These are phyloP conservation scores for Acipenser oxyrinchus DNA, from an alignment of 2,797 vertebrate genomes.

Conservation along the genomic window DNA sequence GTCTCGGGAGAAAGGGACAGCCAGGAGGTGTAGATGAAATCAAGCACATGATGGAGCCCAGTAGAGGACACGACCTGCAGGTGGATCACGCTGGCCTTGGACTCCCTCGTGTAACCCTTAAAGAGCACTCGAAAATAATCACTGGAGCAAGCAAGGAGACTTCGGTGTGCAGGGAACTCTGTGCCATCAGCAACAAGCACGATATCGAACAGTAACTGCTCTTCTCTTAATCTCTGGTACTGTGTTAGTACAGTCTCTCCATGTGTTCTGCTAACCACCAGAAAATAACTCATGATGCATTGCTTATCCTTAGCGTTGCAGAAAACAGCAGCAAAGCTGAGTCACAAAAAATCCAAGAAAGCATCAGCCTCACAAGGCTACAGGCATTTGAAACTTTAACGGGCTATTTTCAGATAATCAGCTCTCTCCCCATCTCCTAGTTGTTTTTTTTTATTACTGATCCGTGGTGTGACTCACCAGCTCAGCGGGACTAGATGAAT, in stretches of 20 bases:
- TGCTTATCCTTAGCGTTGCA: background rate
- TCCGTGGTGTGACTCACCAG: background rate
- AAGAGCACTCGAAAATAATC: constrained; percentile 93
- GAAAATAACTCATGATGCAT: constrained; percentile 79
- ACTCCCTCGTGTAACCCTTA: constrained; percentile 77
- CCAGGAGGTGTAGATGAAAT: constrained; percentile 92
- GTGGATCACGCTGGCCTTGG: constrained; percentile 57
- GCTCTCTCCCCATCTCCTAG: background rate
- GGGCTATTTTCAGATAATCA: constrained; percentile 14
- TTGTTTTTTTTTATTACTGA: constrained; percentile 1
- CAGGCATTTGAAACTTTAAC: constrained; percentile 17
- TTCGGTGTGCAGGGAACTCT: constrained; percentile 81
- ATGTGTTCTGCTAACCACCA: constrained; percentile 81
- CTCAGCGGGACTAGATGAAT: background rate
- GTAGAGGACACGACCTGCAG: constrained; percentile 68
- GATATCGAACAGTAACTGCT: constrained; percentile 80
- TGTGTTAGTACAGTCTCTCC: constrained; percentile 65
- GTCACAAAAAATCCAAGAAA: constrained; percentile 4
- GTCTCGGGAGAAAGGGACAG: constrained; percentile 71
- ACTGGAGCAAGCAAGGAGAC: constrained; percentile 82
- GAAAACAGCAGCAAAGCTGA: background rate
- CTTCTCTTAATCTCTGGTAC: constrained; percentile 76
- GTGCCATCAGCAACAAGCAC: constrained; percentile 72
- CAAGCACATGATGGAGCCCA: constrained; percentile 74
- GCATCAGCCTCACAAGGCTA: constrained; percentile 16